phyloP scores from a whole-genome alignment of 2,888 invertebrate species.

The Allacma fusca region DNA sequence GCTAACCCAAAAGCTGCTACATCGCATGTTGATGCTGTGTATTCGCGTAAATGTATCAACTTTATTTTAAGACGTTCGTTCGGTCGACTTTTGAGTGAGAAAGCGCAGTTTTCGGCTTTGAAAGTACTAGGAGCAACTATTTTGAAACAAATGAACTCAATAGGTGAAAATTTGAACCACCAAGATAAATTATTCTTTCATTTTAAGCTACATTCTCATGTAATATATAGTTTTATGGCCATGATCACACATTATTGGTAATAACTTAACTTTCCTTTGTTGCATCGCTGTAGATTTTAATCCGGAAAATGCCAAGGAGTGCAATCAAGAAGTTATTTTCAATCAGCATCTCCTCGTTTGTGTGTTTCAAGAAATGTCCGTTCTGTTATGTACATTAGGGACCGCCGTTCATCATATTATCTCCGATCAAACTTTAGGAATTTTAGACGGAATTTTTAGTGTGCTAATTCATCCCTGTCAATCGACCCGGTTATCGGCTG shows the following conservation, averaged over 20 bases:
- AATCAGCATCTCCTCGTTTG: constrained; percentile 92
- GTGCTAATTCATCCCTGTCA: constrained; percentile 90
- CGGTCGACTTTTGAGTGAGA: constrained; percentile 94
- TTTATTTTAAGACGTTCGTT: constrained; percentile 91
- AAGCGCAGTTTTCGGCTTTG: constrained; percentile 94
- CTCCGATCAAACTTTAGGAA: constrained; percentile 81
- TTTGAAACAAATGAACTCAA: constrained; percentile 93
- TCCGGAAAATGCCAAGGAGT: constrained; percentile 90
- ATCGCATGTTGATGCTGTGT: constrained; percentile 96
- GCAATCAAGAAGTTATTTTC: constrained; percentile 87
- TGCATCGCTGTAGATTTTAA: constrained; percentile 75
- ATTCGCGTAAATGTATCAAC: constrained; percentile 95
- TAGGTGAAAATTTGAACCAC: constrained; percentile 68
- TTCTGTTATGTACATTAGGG: constrained; percentile 87
- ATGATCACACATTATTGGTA: background rate
- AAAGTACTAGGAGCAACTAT: constrained; percentile 92
- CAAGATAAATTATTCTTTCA: too few relatives aligned
- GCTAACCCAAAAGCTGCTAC: constrained; percentile 95
- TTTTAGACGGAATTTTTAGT: constrained; percentile 79
- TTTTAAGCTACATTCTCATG: too few relatives aligned
- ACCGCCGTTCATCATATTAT: constrained; percentile 92
- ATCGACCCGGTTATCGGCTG: constrained; percentile 90
- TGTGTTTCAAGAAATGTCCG: constrained; percentile 92
- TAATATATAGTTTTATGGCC: too few relatives aligned
- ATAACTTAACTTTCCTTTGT: too few relatives aligned